Evolutionary conservation across 2,888 invertebrate species (phyloP), one percentile per base, ranked within the genome.

Genomic region (Dastarcus helophoroides): DNA sequence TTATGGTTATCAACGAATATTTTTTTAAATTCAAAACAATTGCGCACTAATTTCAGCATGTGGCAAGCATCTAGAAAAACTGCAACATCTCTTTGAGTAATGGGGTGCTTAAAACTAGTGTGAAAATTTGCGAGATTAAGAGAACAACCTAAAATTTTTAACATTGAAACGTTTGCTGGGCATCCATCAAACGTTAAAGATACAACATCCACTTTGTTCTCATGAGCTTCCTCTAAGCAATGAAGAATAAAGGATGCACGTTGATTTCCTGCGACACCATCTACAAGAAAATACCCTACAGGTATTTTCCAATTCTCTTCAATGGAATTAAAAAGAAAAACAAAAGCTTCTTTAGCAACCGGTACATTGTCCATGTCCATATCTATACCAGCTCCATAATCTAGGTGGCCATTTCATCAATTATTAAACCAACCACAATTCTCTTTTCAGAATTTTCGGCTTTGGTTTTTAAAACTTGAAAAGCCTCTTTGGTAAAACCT

Each of bases 261-360:
- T 30, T 38, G 41, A 35, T 46, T 36, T 2, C 41, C 43, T 9
- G 15, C 34, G 3, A 53, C 26, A n/a, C 47, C 42, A 8, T 40
- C 22, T 15, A 42, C 38, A 14, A 54, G 40, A 41, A 53, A 56
- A 32, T 54, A 54, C 1, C 47, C 53, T 7, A 55, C 38, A 12
- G 51, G 54, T 10, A 56, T 24, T 43, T 54, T 53, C 48, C 47
- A 53, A 6, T 35, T 38, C 29, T 47, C 41, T 35, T 46, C 46
- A 21, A 51, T 14, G 7, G 38, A 32, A 3, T 44, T 44, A 2
- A 53, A 17, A 38, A 54, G 38, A 27, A 54, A 49, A 5, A 51
- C 47, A 27, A 47, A 41, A 4, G 43, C 50, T 16, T 31, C 25
- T 14, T 25, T 31, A 2, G 31, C 31, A 10, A 25, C n/a, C n/a